Evolutionary conservation across 92 coral and sea anemone species (phyloP).

Genomic region (Meandrina meandrites): DNA sequence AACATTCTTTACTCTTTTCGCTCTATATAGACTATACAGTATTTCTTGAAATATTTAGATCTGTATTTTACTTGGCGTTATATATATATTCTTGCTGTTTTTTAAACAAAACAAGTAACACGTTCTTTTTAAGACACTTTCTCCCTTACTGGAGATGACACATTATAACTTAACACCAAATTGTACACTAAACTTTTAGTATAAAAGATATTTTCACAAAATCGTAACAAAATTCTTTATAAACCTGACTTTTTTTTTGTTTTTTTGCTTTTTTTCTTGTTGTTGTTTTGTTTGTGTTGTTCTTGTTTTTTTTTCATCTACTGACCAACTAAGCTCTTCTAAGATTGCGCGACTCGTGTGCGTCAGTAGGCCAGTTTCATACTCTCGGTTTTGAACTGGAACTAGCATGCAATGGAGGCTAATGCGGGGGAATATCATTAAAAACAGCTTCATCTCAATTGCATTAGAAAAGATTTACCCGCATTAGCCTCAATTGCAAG

Average conservation of each 20-base stretch:
- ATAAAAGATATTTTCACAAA: conserved; percentile 30
- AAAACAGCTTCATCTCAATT: too few species aligned
- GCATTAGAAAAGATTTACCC: too few species aligned
- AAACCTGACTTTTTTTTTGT: not conserved
- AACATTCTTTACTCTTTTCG: not conserved
- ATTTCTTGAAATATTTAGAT: not conserved
- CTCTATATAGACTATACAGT: not conserved
- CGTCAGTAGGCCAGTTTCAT: too few species aligned
- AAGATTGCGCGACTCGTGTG: not conserved
- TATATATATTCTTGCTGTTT: conserved; percentile 7
- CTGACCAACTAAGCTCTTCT: not conserved
- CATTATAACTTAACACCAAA: conserved; percentile 22
- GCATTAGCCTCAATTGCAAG: too few species aligned
- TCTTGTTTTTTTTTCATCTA: not conserved
- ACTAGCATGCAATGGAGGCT: too few species aligned
- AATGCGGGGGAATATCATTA: too few species aligned
- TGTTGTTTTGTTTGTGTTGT: not conserved
- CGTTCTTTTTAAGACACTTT: conserved; percentile 1
- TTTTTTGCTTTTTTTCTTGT: not conserved
- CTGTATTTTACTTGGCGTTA: not conserved
- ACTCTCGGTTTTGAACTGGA: too few species aligned
- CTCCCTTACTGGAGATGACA: conserved; percentile 29
- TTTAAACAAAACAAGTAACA: conserved; percentile 30
- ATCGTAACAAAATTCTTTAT: conserved; percentile 6
- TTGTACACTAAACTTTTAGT: conserved; percentile 39